These are phyloP conservation scores for Mercenaria mercenaria DNA, from an alignment of 1,140 invertebrate genomes.

Conservation along the genomic window DNA sequence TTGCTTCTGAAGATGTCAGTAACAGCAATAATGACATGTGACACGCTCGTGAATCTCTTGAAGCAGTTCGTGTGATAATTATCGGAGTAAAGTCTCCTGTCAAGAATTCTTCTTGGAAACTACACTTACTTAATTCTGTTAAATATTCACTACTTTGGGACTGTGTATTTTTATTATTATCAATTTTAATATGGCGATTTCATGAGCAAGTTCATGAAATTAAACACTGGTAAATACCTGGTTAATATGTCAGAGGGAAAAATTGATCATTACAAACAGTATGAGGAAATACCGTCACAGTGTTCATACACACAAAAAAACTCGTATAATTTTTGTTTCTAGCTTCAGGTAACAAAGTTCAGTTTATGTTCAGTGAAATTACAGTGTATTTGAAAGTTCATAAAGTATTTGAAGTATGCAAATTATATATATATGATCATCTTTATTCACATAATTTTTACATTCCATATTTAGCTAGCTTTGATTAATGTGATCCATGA, in stretches of 20 bases:
- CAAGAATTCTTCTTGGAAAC: not conserved
- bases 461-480: conserved; percentile 25
- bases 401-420: not conserved
- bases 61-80: not conserved
- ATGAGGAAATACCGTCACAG: no score
- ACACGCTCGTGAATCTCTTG: not conserved
- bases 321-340: no score
- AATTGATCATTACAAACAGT: no score
- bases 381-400: no score
- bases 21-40: conserved; percentile 1
- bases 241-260: no score
- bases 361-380: no score
- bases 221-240: no score
- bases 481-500: not conserved
- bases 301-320: no score
- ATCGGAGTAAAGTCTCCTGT: not conserved
- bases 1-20: not conserved
- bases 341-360: no score
- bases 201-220: no score
- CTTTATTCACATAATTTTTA: not conserved
- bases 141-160: not conserved
- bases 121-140: not conserved
- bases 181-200: no score
- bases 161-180: no score
- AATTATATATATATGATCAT: not conserved